Evolutionary conservation across 2,888 invertebrate species (phyloP).

Genomic region (Phalangium opilio): DNA sequence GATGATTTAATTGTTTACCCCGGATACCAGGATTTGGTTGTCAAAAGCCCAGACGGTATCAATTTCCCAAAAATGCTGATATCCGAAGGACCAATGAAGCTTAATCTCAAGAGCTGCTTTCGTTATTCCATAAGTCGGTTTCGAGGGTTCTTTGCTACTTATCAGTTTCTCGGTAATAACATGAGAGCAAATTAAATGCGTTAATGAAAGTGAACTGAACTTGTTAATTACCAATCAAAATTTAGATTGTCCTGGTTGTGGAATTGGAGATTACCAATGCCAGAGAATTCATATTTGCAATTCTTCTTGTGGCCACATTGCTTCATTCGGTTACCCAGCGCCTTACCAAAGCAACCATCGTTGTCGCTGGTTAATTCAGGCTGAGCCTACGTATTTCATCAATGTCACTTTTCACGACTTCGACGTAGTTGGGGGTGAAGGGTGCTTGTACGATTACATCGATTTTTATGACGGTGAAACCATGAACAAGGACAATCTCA

Average conservation of each 20-base stretch:
- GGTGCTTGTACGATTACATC: conserved; percentile 23
- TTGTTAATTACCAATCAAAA: no score
- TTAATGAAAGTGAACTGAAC: no score
- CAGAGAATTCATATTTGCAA: conserved; percentile 19
- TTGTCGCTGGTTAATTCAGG: conserved; percentile 24
- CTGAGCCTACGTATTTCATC: conserved; percentile 22
- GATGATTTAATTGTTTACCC: conserved; percentile 19
- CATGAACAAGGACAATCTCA: conserved; percentile 18
- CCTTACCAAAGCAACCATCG: conserved; percentile 23
- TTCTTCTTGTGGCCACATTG: conserved; percentile 22
- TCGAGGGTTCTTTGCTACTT: conserved; percentile 22
- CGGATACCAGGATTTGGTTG: conserved; percentile 13
- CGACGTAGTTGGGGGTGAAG: conserved; percentile 22
- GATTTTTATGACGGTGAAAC: conserved; percentile 22
- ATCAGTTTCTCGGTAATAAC: conserved; percentile 22
- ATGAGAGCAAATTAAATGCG: no score
- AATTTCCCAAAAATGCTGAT: conserved; percentile 23
- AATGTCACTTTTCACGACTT: conserved; percentile 24
- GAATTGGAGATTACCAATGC: conserved; percentile 22
- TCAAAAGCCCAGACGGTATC: conserved; percentile 18
- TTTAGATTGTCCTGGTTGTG: conserved; percentile 24
- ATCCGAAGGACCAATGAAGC: conserved; percentile 21
- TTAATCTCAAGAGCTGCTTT: conserved; percentile 22
- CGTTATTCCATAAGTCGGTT: conserved; percentile 22
- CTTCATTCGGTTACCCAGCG: conserved; percentile 24